These are phyloP conservation scores for Phylloscopus trochilus DNA, from an alignment of 2,113 vertebrate species.

Conservation along the genomic window DNA sequence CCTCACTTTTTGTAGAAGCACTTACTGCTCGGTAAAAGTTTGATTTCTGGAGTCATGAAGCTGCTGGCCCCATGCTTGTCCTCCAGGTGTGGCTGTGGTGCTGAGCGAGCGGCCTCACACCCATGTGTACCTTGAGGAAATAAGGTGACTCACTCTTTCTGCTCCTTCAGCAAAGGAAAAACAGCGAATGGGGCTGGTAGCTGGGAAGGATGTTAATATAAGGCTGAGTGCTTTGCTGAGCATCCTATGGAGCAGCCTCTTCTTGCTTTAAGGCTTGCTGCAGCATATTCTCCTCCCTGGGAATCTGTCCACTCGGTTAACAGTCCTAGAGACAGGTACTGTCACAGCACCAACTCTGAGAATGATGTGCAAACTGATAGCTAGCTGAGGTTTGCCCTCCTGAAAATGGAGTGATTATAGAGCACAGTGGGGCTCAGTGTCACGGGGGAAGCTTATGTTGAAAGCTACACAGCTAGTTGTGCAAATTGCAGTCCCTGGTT, in stretches of 20 bases:
- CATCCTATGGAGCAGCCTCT: neutral
- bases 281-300: neutral
- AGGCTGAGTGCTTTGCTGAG: neutral
- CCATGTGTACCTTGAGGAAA: neutral
- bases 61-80: neutral
- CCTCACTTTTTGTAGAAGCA: neutral
- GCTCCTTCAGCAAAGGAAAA: neutral
- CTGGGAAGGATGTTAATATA: neutral
- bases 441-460: neutral
- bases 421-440: neutral
- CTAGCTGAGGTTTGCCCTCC: neutral
- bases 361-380: neutral
- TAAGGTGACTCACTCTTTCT: neutral
- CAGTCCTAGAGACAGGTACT: neutral
- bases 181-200: neutral
- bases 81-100: neutral
- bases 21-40: neutral
- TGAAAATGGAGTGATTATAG: neutral
- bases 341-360: neutral
- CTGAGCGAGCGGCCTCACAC: accelerated
- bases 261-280: neutral
- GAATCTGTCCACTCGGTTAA: neutral
- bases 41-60: neutral
- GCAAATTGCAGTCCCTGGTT: neutral
- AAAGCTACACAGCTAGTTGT: neutral